Conservation (phyloP, 2,113 vertebrate species). For the Glaucomys volans region DNA sequence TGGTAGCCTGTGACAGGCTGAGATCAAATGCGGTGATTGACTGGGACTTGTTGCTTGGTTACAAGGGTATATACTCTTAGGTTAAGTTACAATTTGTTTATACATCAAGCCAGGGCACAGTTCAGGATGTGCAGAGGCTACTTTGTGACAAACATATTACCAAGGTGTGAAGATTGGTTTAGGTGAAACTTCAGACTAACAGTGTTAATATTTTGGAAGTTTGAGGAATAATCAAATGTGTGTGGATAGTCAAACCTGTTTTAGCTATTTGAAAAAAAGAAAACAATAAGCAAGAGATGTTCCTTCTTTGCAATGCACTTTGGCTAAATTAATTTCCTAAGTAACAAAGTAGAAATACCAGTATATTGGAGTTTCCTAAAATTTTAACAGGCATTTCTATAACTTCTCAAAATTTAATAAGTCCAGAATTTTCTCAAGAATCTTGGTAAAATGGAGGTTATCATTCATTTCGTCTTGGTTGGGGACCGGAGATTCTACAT, state of each 20-base stretch:
- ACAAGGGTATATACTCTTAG: not conserved
- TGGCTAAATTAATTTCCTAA: not conserved
- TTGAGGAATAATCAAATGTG: not conserved
- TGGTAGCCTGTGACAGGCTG: not conserved
- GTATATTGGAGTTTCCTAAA: not conserved
- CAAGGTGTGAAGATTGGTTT: not conserved
- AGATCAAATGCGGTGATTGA: not conserved
- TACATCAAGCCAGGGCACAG: not conserved
- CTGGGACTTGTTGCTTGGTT: not conserved
- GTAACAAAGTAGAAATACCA: not conserved
- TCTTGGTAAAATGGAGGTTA: not conserved
- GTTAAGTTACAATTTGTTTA: not conserved
- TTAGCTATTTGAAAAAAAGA: not conserved
- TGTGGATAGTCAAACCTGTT: not conserved
- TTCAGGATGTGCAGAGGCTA: not conserved
- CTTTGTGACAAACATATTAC: not conserved
- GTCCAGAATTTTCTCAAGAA: not conserved
- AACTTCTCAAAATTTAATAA: slow-evolving; percentile 2
- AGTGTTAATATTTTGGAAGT: not conserved
- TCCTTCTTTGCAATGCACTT: not conserved
- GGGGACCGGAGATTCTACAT: not conserved
- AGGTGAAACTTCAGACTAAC: not conserved
- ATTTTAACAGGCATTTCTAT: not conserved
- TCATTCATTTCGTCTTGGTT: not conserved
- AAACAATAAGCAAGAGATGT: not conserved